Percentiles rank a stretch among this genome's conserved stretches.
phyloP scores from a whole-genome alignment of 1,140 invertebrate genomes.

The Heliothis subflexa region DNA sequence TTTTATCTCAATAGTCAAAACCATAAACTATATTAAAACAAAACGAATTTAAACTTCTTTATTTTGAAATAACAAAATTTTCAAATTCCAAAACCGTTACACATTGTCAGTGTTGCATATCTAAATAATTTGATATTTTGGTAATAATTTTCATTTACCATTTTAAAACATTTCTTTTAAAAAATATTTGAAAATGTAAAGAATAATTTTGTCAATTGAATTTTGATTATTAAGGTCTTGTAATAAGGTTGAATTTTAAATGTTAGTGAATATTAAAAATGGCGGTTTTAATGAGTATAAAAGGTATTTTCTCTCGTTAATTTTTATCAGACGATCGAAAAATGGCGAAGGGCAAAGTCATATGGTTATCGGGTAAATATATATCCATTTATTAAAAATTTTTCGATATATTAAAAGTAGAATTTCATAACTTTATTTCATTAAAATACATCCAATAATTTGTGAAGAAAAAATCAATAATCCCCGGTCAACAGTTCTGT shows the following conservation, averaged over 20 bases:
- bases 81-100: not conserved
- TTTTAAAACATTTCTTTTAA: slow-evolving; percentile 9
- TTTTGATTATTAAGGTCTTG: not conserved
- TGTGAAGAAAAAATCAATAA: too few species aligned
- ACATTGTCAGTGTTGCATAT: not conserved
- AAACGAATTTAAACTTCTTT: too few species aligned
- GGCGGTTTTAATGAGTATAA: slow-evolving; percentile 28
- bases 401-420: not conserved
- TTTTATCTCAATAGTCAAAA: too few species aligned
- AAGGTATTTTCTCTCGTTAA: not conserved
- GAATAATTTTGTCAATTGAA: not conserved
- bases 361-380: slow-evolving; percentile 66
- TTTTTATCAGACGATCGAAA: slow-evolving; percentile 61
- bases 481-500: too few species aligned
- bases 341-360: slow-evolving; percentile 62
- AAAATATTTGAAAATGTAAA: not conserved
- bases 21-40: too few species aligned
- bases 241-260: not conserved
- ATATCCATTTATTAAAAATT: slow-evolving; percentile 35
- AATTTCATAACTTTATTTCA: too few species aligned
- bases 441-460: too few species aligned
- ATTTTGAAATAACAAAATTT: too few species aligned
- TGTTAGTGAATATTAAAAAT: not conserved
- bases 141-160: not conserved
- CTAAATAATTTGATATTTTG: slow-evolving; percentile 7